phyloP scores from a whole-genome alignment of 2,888 invertebrate genomes.

The Ectobius pallidus region DNA sequence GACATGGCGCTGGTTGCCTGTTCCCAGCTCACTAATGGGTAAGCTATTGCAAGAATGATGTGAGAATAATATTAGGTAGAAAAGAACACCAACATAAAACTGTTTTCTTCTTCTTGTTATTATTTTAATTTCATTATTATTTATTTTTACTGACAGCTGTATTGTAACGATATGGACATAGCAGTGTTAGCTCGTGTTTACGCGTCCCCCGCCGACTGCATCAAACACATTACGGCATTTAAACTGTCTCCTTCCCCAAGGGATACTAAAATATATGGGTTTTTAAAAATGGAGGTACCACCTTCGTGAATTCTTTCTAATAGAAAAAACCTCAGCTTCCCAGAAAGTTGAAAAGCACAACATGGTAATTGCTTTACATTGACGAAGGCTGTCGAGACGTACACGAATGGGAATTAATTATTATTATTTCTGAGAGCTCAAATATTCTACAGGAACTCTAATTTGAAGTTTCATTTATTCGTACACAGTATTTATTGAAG shows the following conservation, averaged over 20 bases:
- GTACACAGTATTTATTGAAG: no score
- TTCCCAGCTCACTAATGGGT: constrained; percentile 34
- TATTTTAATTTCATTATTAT: constrained; percentile 31
- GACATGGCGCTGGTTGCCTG: constrained; percentile 11
- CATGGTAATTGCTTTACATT: constrained; percentile 1
- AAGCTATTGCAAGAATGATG: constrained; percentile 39
- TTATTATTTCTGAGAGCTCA: no score
- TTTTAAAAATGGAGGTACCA: constrained; percentile 25
- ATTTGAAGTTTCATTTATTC: no score
- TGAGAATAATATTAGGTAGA: constrained; percentile 36
- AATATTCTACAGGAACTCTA: no score
- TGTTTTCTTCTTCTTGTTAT: constrained; percentile 24
- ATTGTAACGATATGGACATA: constrained; percentile 10
- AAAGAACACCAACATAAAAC: constrained; percentile 19
- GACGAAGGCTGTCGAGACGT: no score
- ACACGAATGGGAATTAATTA: no score
- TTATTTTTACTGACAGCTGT: constrained; percentile 28
- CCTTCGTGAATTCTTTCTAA: constrained; percentile 20
- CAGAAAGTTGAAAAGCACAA: not conserved
- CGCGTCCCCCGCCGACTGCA: not conserved
- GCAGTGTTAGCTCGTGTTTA: constrained; percentile 19
- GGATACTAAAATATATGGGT: constrained; percentile 24
- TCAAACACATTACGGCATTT: constrained; percentile 23
- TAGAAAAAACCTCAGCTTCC: not conserved
- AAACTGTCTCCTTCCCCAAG: constrained; percentile 23